Evolutionary conservation across 2,113 vertebrate species (phyloP).

Genomic region (Aleadryas rufinucha): DNA sequence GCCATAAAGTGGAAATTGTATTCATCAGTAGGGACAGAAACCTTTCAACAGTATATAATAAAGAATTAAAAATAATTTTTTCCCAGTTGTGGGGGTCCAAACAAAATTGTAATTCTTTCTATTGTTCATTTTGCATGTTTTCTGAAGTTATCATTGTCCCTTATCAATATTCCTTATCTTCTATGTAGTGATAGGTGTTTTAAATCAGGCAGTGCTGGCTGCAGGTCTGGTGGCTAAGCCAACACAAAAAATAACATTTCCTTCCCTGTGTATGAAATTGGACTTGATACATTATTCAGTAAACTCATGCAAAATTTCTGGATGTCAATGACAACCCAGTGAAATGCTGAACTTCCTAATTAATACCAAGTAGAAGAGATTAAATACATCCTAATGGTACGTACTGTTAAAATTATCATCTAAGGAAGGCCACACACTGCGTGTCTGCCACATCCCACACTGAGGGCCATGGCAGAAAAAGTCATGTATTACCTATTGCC

Average conservation of each 20-base stretch:
- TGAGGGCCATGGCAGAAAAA: background rate
- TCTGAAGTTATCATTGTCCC: background rate
- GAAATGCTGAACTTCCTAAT: background rate
- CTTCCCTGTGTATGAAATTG: background rate
- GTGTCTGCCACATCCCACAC: fast-evolving
- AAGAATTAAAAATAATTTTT: background rate
- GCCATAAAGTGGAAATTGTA: background rate
- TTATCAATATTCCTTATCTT: background rate
- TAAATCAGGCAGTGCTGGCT: background rate
- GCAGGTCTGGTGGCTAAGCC: background rate
- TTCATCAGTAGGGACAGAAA: background rate
- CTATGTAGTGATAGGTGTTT: background rate
- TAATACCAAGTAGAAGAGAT: background rate
- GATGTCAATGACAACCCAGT: background rate
- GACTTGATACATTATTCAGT: background rate
- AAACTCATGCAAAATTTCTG: background rate
- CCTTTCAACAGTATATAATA: background rate
- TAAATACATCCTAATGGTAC: background rate
- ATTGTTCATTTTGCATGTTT: background rate
- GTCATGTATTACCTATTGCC: too few relatives aligned
- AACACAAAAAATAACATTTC: background rate
- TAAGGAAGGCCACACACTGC: background rate
- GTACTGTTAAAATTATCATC: background rate
- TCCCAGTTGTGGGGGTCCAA: fast-evolving
- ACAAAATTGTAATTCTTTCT: background rate